Conservation (phyloP, 2,797 vertebrate genomes). For the Philypnodon macrostomus region DNA sequence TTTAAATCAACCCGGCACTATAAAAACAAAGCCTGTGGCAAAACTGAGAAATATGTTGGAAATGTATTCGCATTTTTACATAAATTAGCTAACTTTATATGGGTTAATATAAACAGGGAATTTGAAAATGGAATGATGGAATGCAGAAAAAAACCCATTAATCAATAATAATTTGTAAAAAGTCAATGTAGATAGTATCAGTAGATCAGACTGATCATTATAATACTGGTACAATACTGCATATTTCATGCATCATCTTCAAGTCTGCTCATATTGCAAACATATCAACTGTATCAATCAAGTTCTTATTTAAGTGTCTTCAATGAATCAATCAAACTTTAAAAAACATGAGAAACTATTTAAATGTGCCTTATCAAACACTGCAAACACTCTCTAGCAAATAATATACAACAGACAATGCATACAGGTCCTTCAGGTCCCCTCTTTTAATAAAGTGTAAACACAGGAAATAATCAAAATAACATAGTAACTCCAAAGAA, state of each 20-base stretch:
- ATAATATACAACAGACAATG: no score
- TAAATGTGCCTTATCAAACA: no score
- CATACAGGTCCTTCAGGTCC: no score
- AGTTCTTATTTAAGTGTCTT: constrained; percentile 1
- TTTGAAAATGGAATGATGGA: no score
- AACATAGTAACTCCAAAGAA: no score
- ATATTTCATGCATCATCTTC: constrained; percentile 5
- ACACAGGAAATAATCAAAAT: no score
- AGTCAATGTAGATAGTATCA: not conserved
- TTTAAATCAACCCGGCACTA: constrained; percentile 4
- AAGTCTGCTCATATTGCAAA: constrained; percentile 6
- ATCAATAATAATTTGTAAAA: not conserved
- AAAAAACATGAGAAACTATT: no score
- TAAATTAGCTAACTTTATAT: not conserved
- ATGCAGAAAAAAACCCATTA: no score
- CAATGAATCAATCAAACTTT: no score
- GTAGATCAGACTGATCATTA: no score
- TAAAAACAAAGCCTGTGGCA: constrained; percentile 9
- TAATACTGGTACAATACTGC: not conserved
- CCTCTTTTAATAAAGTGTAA: no score
- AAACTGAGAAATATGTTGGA: constrained; percentile 5
- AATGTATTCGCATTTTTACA: not conserved
- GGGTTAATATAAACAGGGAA: not conserved
- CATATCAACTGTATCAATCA: constrained; percentile 4
- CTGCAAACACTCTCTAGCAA: no score